Evolutionary conservation across 1,140 invertebrate species (phyloP).

Genomic region (Vanessa atalanta): DNA sequence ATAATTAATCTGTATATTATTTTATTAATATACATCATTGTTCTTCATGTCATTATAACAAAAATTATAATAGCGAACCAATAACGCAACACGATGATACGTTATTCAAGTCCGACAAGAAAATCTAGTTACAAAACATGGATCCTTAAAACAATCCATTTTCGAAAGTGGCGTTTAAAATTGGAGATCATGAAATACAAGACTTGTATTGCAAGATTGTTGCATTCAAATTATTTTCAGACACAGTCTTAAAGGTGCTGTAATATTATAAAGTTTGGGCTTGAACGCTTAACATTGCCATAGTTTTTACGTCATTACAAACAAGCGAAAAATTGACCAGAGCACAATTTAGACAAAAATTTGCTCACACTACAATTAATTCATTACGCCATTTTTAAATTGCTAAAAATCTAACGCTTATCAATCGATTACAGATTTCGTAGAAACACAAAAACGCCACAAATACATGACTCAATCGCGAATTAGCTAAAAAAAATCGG

Average conservation of each 20-base stretch:
- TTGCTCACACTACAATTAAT: conserved; percentile 46
- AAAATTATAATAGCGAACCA: no score
- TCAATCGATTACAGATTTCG: conserved; percentile 71
- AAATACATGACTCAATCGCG: conserved; percentile 77
- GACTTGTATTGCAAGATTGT: conserved; percentile 12
- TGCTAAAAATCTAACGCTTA: conserved; percentile 56
- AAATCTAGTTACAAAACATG: neutral
- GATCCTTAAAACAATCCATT: neutral
- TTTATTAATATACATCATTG: no score
- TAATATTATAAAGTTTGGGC: conserved; percentile 9
- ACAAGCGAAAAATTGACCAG: conserved; percentile 32
- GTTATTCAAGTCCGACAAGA: neutral
- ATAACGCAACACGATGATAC: neutral
- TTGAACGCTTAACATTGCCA: conserved; percentile 23
- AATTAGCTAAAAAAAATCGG: conserved; percentile 76
- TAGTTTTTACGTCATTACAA: conserved; percentile 35
- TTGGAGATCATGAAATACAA: neutral
- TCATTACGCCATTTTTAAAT: conserved; percentile 57
- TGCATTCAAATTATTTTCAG: conserved; percentile 26
- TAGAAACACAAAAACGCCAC: conserved; percentile 60
- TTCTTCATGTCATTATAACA: neutral
- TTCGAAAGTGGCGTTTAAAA: neutral
- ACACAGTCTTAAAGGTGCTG: conserved; percentile 28
- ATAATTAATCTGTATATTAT: no score
- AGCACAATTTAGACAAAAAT: conserved; percentile 29